These are phyloP conservation scores for Pterocles gutturalis DNA, from an alignment of 2,113 vertebrate genomes.

Conservation along the genomic window DNA sequence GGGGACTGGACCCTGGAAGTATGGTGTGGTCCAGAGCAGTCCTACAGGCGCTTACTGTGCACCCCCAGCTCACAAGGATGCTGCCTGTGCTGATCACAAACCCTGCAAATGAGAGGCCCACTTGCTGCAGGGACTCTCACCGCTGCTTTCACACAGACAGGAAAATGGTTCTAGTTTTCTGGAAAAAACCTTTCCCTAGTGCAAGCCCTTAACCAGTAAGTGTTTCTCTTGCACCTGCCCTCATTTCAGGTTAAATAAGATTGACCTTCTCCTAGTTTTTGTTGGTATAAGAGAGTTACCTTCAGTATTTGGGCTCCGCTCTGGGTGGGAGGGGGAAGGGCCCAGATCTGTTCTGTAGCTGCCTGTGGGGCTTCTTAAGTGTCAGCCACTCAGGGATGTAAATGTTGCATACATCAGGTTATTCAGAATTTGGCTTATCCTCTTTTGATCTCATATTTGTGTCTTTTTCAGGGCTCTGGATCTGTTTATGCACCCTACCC, in stretches of 20 bases:
- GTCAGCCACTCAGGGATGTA: conserved; percentile 25
- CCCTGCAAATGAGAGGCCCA: background rate
- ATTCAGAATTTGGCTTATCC: background rate
- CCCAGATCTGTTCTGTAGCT: background rate
- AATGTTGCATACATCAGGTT: conserved; percentile 33
- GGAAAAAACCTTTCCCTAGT: background rate
- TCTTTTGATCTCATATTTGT: conserved; percentile 68
- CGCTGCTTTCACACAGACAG: accelerated
- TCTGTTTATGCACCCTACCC: conserved; percentile 39
- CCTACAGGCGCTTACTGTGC: no score
- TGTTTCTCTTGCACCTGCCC: background rate
- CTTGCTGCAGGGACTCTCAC: background rate
- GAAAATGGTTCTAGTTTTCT: background rate
- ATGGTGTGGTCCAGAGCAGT: background rate
- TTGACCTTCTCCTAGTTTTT: background rate
- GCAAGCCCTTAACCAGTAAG: background rate
- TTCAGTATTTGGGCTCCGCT: background rate
- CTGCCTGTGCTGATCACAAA: background rate
- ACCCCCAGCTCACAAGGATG: no score
- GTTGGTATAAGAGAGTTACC: background rate
- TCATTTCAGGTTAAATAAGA: background rate
- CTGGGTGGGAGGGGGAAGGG: background rate
- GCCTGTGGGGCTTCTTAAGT: background rate
- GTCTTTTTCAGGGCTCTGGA: conserved; percentile 21
- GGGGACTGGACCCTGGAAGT: background rate